phyloP scores from a whole-genome alignment of 2,888 invertebrate species.

The Meloe dianella region DNA sequence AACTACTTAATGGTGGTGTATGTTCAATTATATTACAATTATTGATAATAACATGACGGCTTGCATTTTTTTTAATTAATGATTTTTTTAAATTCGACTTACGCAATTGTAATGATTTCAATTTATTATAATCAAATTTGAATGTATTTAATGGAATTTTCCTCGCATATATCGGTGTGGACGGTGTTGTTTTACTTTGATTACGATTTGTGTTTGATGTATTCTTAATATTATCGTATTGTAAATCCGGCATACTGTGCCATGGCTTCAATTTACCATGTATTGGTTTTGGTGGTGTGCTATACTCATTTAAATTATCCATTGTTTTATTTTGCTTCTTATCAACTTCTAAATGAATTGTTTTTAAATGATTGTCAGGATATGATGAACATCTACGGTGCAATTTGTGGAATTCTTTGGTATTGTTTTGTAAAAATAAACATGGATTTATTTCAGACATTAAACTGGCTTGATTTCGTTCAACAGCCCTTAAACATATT shows the following conservation, averaged over 20 bases:
- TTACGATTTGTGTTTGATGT: constrained; percentile 40
- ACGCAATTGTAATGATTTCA: constrained; percentile 32
- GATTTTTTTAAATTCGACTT: constrained; percentile 36
- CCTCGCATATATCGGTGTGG: constrained; percentile 50
- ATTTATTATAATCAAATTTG: constrained; percentile 51
- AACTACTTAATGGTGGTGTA: constrained; percentile 49
- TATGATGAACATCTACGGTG: constrained; percentile 66
- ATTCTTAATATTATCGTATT: constrained; percentile 38
- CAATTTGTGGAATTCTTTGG: constrained; percentile 56
- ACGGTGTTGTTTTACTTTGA: constrained; percentile 54
- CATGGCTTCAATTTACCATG: constrained; percentile 56
- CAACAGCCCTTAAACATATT: constrained; percentile 69
- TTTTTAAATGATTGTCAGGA: constrained; percentile 58
- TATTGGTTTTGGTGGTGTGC: background rate
- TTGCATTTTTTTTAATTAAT: constrained; percentile 34
- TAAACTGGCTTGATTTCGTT: constrained; percentile 67
- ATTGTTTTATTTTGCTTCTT: constrained; percentile 19
- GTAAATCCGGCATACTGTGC: constrained; percentile 58
- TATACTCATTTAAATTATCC: constrained; percentile 5
- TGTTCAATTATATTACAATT: constrained; percentile 56
- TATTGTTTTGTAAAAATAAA: constrained; percentile 55
- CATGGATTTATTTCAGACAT: constrained; percentile 68
- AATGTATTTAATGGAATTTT: constrained; percentile 51
- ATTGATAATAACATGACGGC: constrained; percentile 52
- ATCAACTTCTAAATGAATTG: constrained; percentile 36